These are phyloP conservation scores for Nipponia nippon DNA, from an alignment of 2,113 vertebrate species.

Conservation along the genomic window DNA sequence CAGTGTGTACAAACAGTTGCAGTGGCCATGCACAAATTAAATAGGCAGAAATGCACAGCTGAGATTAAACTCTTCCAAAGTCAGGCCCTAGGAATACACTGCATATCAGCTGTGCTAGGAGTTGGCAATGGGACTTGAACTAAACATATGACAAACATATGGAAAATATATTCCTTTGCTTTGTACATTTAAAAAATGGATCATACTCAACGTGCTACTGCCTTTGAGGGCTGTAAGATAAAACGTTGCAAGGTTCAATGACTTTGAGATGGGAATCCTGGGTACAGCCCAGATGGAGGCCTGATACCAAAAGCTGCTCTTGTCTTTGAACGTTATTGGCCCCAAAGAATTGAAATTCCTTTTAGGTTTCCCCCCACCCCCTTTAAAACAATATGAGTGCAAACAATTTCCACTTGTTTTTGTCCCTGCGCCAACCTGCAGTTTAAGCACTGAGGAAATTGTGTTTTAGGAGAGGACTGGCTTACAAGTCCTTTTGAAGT, in stretches of 20 bases:
- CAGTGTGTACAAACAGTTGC: not conserved
- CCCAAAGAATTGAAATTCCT: conserved; percentile 21
- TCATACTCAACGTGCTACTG: conserved; percentile 4
- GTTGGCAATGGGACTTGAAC: not conserved
- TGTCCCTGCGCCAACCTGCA: not conserved
- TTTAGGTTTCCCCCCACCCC: not conserved
- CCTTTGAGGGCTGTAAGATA: conserved; percentile 32
- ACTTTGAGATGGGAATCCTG: conserved; percentile 12
- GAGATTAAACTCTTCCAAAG: not conserved
- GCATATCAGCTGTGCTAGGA: not conserved
- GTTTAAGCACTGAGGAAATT: not conserved
- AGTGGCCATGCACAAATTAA: not conserved
- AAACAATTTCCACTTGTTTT: conserved; percentile 5
- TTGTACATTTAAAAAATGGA: not conserved
- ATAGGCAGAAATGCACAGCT: not conserved
- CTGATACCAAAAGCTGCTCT: not conserved
- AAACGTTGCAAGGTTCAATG: conserved; percentile 13
- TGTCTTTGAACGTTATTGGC: conserved; percentile 39
- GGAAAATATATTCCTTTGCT: conserved; percentile 28
- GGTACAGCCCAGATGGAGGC: conserved; percentile 14
- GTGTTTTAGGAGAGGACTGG: not conserved
- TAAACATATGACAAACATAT: conserved; percentile 53
- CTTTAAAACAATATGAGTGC: not conserved
- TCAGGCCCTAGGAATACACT: not conserved
- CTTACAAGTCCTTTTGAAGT: not conserved